These are phyloP conservation scores for Perognathus longimembris DNA, from an alignment of 2,113 vertebrate genomes.

Conservation along the genomic window DNA sequence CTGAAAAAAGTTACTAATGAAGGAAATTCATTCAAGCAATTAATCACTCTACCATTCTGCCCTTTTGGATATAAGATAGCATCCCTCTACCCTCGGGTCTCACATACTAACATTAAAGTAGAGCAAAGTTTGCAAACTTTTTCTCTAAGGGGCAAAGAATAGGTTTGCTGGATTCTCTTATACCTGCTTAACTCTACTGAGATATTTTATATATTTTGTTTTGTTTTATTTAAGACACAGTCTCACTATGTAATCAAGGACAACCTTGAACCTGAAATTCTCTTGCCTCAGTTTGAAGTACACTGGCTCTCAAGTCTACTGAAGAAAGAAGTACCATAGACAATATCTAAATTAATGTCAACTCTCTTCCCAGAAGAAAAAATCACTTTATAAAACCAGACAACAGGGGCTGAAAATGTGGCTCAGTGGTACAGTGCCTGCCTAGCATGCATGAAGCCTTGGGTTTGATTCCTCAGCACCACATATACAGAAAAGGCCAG, in stretches of 20 bases:
- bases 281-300: too few relatives aligned
- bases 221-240: neutral
- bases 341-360: neutral
- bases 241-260: neutral
- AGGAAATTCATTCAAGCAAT: constrained; percentile 1
- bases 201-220: too few relatives aligned
- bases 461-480: too few relatives aligned
- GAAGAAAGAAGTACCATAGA: neutral
- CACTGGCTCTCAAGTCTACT: neutral
- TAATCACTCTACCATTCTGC: neutral
- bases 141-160: constrained; percentile 34
- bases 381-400: constrained; percentile 24
- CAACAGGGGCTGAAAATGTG: too few relatives aligned
- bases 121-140: neutral
- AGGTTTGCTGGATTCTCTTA: neutral
- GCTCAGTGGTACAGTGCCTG: too few relatives aligned
- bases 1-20: neutral
- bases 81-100: neutral
- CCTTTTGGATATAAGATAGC: neutral
- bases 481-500: too few relatives aligned
- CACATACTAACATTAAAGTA: constrained; percentile 35
- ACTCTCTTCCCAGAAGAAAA: neutral
- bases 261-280: neutral
- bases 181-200: too few relatives aligned
- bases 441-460: too few relatives aligned